Evolutionary conservation across 2,797 vertebrate genomes (phyloP), one percentile per base, ranked within the genome.

Genomic region (Aulostomus chinensis): DNA sequence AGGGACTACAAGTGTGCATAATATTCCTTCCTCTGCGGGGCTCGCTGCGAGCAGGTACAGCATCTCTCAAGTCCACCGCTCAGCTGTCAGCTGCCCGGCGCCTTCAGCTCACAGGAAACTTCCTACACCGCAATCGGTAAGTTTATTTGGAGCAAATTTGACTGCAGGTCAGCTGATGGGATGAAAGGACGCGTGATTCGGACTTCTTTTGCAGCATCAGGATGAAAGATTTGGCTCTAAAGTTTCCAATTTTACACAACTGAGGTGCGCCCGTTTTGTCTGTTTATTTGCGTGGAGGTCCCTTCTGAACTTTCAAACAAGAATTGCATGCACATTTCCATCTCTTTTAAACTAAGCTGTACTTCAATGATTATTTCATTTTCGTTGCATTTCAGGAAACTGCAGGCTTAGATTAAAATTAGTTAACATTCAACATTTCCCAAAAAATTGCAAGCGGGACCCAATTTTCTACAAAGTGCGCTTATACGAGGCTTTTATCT

Each of bases 1-100:
- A 89, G 90, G 89, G 90, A 88, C 88, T 87, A 79, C 21, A 51
- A 78, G 74, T 79, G 78, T 72, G 86, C 83, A 66, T 81, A 68
- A 70, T 81, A 85, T 84, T 86, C 80, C 82, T 84, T 81, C 86
- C 76, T 88, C 80, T 50, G 72, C 56, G 71, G 81, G 85, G 76
- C 76, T 84, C 67, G 73, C 70, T 57, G 67, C 26, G 33, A 83
- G 84, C 86, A 92, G 91, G 89, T 92, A 88, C 72, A 87, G 82
- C 86, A 78, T 86, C 88, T 81, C 73, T 71, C 75, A 73, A 72
- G 76, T 76, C 74, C 70, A 49, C 51, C 54, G 64, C 68, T 73
- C 77, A 86, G 77, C 87, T 88, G 86, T 81, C 83, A 61, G 72
- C 79, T 65, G 59, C 45, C 70, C 68, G 54, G 60, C 61, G 73